These are phyloP conservation scores for Odontocolon sp. DNA, from an alignment of 2,888 invertebrate genomes.

Conservation along the genomic window DNA sequence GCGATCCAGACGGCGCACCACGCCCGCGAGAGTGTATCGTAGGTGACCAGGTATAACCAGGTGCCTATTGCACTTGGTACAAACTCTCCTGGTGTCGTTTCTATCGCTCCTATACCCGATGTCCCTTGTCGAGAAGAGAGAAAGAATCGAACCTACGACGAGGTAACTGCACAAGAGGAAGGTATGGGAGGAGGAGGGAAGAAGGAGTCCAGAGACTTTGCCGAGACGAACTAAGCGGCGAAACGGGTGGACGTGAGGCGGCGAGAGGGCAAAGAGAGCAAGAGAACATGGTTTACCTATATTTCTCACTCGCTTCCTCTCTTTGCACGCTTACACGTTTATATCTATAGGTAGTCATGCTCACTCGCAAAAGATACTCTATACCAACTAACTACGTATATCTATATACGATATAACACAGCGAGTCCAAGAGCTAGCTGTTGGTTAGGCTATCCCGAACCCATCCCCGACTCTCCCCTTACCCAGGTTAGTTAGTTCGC, in stretches of 20 bases:
- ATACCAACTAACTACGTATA: constrained; percentile 49
- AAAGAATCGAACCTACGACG: constrained; percentile 46
- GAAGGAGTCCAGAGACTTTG: constrained; percentile 35
- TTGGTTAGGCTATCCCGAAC: constrained; percentile 61
- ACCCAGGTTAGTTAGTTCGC: constrained; percentile 34
- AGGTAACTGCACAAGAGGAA: constrained; percentile 47
- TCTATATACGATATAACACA: constrained; percentile 47
- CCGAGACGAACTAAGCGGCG: constrained; percentile 58
- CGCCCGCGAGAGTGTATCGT: constrained; percentile 68
- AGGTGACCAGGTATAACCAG: constrained; percentile 74
- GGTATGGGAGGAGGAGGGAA: constrained; percentile 42
- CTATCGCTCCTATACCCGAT: constrained; percentile 16
- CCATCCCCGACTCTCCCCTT: constrained; percentile 62
- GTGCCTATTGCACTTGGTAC: constrained; percentile 74
- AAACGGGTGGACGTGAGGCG: constrained; percentile 58
- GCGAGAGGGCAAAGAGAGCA: constrained; percentile 65
- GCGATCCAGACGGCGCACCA: constrained; percentile 54
- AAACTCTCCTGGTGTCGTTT: constrained; percentile 54
- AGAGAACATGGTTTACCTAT: too few species aligned
- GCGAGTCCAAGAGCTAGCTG: constrained; percentile 44
- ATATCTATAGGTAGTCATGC: constrained; percentile 33
- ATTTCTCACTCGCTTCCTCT: too few species aligned
- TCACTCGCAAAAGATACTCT: constrained; percentile 40
- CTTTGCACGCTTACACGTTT: constrained; percentile 44
- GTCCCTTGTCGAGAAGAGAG: constrained; percentile 63